Base-by-base conservation (phyloP, 2,888 invertebrate genomes). In the Sarcophaga carnaria region DNA sequence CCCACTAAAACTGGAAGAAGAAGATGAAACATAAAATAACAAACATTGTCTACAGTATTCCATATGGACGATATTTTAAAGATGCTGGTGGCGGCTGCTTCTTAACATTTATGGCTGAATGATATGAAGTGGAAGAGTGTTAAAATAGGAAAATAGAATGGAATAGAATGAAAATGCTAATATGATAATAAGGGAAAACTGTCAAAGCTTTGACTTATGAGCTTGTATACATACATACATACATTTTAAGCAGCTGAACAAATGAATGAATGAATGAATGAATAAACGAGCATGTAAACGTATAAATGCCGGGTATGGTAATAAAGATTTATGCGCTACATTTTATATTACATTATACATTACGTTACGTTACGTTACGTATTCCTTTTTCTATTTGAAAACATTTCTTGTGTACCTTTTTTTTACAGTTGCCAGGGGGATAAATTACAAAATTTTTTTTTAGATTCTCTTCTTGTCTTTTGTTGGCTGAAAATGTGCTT, bases 161-260 rank as follows among this genome's bases (percentile, higher is more conserved):
- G 22, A 22, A 22, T 22, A 22, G 22, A 37, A 37, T 47, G 22
- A 22, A 80, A 80, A 74, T 80, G 80, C 80, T 80, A 74, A 80
- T 80, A 72, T 74, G 72, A 80, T 80, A 80, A 80, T 74, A 80
- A 74, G 80, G 80, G 74, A 75, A 80, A 80, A 66, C 67, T 80
- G 80, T 67, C 80, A 75, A 74, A 80, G 80, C 80, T 69, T 74
- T 80, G 80, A 80, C 74, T 80, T 80, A 80, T 80, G 66, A 67
- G 59, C 67, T 63, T 75, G 5, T 60, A 6, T 37, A 37, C 1
- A 37, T 37, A 37, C 37, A 37, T 37, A 37, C 37, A 6, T 37
- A 37, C 6, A 49, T 14, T 49, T 49, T 49, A 11, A 14, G 11
- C 14, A 49, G 49, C 49, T 49, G 4, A 49, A 14, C 49, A 49